phyloP scores from a whole-genome alignment of 2,888 invertebrate species.

The Scaptomyza polygonia region DNA sequence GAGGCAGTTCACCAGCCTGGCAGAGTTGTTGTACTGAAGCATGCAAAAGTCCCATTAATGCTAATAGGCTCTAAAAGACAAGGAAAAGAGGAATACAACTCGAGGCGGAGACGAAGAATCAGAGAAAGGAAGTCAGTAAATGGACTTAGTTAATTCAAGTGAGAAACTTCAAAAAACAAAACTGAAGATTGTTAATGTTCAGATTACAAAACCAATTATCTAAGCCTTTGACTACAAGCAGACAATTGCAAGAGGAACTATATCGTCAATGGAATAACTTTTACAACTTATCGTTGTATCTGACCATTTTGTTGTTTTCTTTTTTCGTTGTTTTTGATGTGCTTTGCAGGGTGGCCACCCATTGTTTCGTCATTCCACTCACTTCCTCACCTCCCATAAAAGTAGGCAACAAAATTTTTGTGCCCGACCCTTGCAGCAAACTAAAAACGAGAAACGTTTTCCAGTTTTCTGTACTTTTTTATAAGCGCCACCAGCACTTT shows the following conservation, averaged over 20 bases:
- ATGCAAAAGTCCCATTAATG: slow-evolving; percentile 77
- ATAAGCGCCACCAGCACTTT: slow-evolving; percentile 61
- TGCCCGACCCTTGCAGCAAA: slow-evolving; percentile 51
- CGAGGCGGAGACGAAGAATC: slow-evolving; percentile 2
- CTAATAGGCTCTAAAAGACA: slow-evolving; percentile 73
- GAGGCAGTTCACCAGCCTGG: slow-evolving; percentile 46
- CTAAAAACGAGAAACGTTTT: slow-evolving; percentile 32
- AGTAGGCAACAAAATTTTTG: slow-evolving; percentile 61
- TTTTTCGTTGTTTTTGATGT: slow-evolving; percentile 20
- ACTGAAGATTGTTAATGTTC: too few relatives aligned
- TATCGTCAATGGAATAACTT: slow-evolving; percentile 13
- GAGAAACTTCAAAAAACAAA: too few relatives aligned
- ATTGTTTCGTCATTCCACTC: too few relatives aligned
- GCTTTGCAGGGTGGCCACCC: slow-evolving; percentile 37
- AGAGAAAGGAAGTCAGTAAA: slow-evolving; percentile 57
- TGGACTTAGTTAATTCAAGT: too few relatives aligned
- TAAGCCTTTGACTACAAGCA: too few relatives aligned
- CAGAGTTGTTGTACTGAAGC: slow-evolving; percentile 67
- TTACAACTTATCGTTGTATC: too few relatives aligned
- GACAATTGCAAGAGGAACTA: neutral
- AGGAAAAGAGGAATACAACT: slow-evolving; percentile 44
- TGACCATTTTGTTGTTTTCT: too few relatives aligned
- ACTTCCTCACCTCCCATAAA: slow-evolving; percentile 6
- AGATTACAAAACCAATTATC: too few relatives aligned
- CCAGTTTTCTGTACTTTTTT: slow-evolving; percentile 48